Percentiles rank a stretch among this genome's conserved stretches.
Conservation (phyloP, 2,797 vertebrate species). For the Sarcophilus harrisii region DNA sequence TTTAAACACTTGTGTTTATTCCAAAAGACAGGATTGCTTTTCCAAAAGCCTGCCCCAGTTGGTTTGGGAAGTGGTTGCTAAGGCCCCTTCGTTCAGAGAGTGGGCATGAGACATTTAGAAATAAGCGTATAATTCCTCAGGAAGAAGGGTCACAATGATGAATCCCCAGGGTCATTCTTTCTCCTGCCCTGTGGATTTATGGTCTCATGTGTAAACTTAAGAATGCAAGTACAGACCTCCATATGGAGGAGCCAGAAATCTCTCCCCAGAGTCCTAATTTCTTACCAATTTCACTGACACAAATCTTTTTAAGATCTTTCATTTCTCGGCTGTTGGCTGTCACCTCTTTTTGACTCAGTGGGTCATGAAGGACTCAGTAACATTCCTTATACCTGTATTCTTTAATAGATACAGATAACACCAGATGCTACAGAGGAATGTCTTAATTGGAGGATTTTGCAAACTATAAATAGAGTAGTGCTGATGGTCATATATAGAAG, state of each 20-base stretch:
- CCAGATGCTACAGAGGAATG: neutral
- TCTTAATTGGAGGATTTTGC: neutral
- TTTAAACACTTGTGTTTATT: neutral
- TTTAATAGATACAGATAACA: slow-evolving; percentile 69
- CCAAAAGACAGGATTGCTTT: slow-evolving; percentile 40
- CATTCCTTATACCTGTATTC: slow-evolving; percentile 52
- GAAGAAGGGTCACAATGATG: slow-evolving; percentile 48
- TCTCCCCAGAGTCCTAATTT: slow-evolving; percentile 69
- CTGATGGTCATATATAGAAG: slow-evolving; percentile 27
- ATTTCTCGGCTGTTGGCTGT: slow-evolving; percentile 21
- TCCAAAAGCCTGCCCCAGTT: neutral
- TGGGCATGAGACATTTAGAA: slow-evolving; percentile 56
- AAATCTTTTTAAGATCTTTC: slow-evolving; percentile 64
- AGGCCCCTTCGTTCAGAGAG: slow-evolving; percentile 49
- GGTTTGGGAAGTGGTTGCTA: slow-evolving; percentile 32
- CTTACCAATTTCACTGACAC: slow-evolving; percentile 65
- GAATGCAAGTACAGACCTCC: slow-evolving; percentile 14
- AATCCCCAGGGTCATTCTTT: slow-evolving; percentile 30
- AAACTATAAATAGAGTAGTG: neutral
- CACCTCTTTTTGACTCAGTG: slow-evolving; percentile 63
- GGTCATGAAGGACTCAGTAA: slow-evolving; percentile 59
- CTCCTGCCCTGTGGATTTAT: slow-evolving; percentile 35
- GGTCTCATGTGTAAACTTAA: neutral
- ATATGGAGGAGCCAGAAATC: slow-evolving; percentile 53
- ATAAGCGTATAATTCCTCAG: slow-evolving; percentile 54